phyloP scores from a whole-genome alignment of 2,797 vertebrate genomes.

The Danio kyathit region DNA sequence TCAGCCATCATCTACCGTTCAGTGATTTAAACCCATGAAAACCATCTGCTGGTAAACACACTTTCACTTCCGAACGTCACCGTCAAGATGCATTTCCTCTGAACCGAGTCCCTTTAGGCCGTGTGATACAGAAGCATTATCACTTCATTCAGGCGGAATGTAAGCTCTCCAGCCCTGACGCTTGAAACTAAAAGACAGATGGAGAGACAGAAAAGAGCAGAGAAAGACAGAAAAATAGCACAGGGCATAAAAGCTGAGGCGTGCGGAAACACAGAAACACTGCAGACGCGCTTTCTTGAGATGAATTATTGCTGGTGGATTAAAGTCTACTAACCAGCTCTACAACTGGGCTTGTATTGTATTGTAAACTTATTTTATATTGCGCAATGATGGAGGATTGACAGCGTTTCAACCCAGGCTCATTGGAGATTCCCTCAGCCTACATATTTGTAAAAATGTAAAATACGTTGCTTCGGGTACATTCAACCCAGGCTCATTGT shows the following conservation, averaged over 20 bases:
- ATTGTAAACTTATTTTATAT: not conserved
- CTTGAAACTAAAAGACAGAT: slow-evolving; percentile 40
- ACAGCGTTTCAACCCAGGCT: not conserved
- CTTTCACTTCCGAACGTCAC: slow-evolving; percentile 25
- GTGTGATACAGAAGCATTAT: slow-evolving; percentile 32
- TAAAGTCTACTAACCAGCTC: not conserved
- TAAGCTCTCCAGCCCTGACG: slow-evolving; percentile 23
- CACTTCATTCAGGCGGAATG: slow-evolving; percentile 55
- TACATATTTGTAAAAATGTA: too few relatives aligned
- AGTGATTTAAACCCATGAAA: slow-evolving; percentile 46
- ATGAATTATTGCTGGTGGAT: slow-evolving; percentile 28
- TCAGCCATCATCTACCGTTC: slow-evolving; percentile 25
- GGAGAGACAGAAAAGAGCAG: not conserved
- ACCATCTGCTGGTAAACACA: slow-evolving; percentile 24
- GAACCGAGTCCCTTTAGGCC: slow-evolving; percentile 33
- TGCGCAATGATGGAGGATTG: not conserved
- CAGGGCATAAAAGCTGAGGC: slow-evolving; percentile 22
- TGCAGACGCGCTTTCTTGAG: slow-evolving; percentile 11
- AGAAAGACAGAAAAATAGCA: slow-evolving; percentile 13
- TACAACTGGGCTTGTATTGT: not conserved
- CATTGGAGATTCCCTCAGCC: too few relatives aligned
- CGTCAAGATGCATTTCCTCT: slow-evolving; percentile 35
- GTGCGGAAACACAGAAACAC: slow-evolving; percentile 22
- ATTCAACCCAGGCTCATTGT: too few relatives aligned
- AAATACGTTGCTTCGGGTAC: too few relatives aligned